These are phyloP conservation scores for Melanotaenia trifasciata DNA, from an alignment of 2,797 vertebrate genomes.

Conservation along the genomic window DNA sequence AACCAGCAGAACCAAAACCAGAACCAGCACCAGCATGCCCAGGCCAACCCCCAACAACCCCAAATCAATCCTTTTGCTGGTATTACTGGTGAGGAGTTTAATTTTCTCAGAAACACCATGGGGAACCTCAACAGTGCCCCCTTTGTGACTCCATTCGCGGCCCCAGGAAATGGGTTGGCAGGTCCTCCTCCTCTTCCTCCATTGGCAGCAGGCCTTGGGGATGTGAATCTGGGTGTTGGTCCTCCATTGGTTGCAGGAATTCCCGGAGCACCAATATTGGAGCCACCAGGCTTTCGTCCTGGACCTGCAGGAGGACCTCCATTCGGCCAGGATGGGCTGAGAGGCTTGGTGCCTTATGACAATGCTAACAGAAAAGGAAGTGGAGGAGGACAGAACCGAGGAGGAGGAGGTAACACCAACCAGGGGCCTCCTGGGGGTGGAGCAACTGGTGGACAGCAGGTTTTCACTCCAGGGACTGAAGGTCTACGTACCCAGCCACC, in stretches of 20 bases:
- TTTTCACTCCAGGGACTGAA: conserved; percentile 88
- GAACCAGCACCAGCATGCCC: conserved; percentile 80
- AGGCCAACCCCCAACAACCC: conserved; percentile 78
- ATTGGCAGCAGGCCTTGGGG: conserved; percentile 89
- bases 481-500: conserved; percentile 87
- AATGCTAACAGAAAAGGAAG: conserved; percentile 80
- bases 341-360: conserved; percentile 88
- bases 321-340: conserved; percentile 83
- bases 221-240: conserved; percentile 85
- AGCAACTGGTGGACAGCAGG: conserved; percentile 61
- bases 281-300: conserved; percentile 91
- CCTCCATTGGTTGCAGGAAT: conserved; percentile 88
- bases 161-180: conserved; percentile 89
- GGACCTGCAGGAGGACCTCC: conserved; percentile 85
- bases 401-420: conserved; percentile 76
- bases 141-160: conserved; percentile 92
- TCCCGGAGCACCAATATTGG: conserved; percentile 88
- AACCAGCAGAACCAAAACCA: conserved; percentile 81
- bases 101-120: conserved; percentile 88
- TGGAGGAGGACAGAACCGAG: conserved; percentile 83
- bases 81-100: conserved; percentile 91
- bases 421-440: conserved; percentile 71
- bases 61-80: conserved; percentile 82
- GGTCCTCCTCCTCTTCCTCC: conserved; percentile 93
- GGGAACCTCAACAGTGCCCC: conserved; percentile 89